Evolutionary conservation across 2,113 vertebrate genomes (phyloP).

Genomic region (Cisticola juncidis): DNA sequence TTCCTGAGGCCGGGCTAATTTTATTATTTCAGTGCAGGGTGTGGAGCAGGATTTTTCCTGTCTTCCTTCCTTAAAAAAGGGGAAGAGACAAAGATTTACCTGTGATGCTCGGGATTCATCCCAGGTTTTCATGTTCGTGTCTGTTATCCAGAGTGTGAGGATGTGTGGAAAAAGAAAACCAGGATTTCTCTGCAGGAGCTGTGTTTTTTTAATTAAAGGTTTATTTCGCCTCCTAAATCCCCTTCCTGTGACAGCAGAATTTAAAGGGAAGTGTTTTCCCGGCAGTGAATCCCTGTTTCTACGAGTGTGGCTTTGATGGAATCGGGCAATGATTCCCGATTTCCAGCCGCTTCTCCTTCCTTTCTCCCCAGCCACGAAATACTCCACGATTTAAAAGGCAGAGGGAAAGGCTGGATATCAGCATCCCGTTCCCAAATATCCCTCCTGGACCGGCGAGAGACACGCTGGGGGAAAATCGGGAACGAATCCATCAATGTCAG

Average conservation of each 20-base stretch:
- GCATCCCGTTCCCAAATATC: background rate
- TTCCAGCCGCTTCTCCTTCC: background rate
- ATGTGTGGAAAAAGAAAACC: background rate
- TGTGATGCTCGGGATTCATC: background rate
- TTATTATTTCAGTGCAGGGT: background rate
- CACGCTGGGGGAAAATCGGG: background rate
- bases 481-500: conserved; percentile 24
- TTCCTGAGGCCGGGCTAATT: background rate
- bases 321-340: background rate
- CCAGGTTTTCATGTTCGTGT: background rate
- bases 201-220: too few relatives aligned
- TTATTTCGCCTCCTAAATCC: background rate
- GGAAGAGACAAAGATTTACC: background rate
- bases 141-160: background rate
- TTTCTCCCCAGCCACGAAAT: background rate
- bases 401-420: background rate
- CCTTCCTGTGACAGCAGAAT: background rate
- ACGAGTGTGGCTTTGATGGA: background rate
- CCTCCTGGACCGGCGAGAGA: background rate
- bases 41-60: background rate
- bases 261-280: background rate
- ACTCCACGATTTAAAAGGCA: background rate
- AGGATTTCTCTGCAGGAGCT: background rate
- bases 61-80: background rate
- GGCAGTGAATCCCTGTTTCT: background rate